Evolutionary conservation across 2,797 vertebrate species (phyloP), one percentile per base, ranked within the genome.

Genomic region (Phoeniculus purpureus): DNA sequence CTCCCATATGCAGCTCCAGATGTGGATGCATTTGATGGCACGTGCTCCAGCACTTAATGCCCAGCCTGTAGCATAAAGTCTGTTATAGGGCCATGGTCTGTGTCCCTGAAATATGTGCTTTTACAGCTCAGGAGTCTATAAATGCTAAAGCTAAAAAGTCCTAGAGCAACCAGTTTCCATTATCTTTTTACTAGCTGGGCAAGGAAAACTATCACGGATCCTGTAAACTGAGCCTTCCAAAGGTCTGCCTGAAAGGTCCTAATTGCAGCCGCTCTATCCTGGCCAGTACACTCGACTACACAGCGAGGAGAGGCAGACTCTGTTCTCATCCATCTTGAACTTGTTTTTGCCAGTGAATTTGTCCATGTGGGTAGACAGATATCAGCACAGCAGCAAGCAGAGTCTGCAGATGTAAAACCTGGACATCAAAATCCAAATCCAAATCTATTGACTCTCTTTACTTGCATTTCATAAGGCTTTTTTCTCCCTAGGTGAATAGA

Each of bases 1-100:
- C 26, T 19, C 27, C 31, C 40, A 15, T 27, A 10, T 3, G 45
- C 25, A 59, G 31, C 26, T 59, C 68, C 51, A 72, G 43, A 7
- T 54, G 16, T 29, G 5, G 1, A 45, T 73, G 25, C 10, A 2
- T 43, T 60, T 80, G 59, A 47, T 43, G 52, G 6, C 31, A 31
- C 9, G 26, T 45, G 26, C 31, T 77, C 31, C 70, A 56, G 61
- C 32, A n/a, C 8, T 60, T 19, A 4, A 1, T 29, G n/a, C 26
- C 29, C 12, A 55, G 23, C n/a, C 19, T 0, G 0, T 2, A 11
- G 52, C 32, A 50, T 3, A 21, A 68, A 62, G 14, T 11, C n/a
- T 51, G 25, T 8, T 62, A 16, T 1, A 59, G n/a, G 34, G 11
- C 66, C 70, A 29, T 32, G 43, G 15, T 78, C 15, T 45, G 9